Evolutionary conservation across 2,113 vertebrate genomes (phyloP).

Genomic region (rat (Rattus norvegicus)): DNA sequence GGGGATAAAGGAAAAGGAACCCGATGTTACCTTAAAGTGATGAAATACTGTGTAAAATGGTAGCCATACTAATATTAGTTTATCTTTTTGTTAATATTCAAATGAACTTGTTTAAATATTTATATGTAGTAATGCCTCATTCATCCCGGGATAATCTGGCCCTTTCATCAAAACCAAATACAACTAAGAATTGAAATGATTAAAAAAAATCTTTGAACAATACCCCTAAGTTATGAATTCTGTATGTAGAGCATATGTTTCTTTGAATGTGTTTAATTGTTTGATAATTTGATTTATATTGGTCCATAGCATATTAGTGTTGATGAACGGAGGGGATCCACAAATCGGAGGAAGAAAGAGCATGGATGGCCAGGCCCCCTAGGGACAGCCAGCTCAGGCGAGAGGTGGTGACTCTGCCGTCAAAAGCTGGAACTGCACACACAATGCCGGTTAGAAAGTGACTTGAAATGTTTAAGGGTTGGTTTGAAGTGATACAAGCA

Average conservation of each 20-base stretch:
- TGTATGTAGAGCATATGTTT: neutral
- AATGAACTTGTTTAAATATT: constrained; percentile 75
- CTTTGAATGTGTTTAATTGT: constrained; percentile 56
- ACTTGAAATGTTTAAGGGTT: constrained; percentile 50
- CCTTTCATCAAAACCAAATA: constrained; percentile 51
- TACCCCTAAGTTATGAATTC: neutral
- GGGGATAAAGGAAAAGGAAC: constrained; percentile 66
- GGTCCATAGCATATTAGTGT: constrained; percentile 10
- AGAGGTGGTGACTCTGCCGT: constrained; percentile 32
- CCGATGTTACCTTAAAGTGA: constrained; percentile 66
- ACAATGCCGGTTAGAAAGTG: constrained; percentile 52
- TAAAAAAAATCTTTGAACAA: constrained; percentile 54
- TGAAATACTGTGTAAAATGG: constrained; percentile 73
- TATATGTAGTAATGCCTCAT: constrained; percentile 67
- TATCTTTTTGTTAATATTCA: constrained; percentile 77
- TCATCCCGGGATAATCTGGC: constrained; percentile 57
- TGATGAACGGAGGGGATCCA: constrained; percentile 29
- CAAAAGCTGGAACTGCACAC: constrained; percentile 21
- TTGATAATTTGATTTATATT: constrained; percentile 26
- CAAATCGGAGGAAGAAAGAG: neutral
- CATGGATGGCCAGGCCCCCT: neutral
- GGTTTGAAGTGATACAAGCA: constrained; percentile 59
- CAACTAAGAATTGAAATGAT: constrained; percentile 54
- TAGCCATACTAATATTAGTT: constrained; percentile 72
- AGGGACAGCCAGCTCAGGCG: neutral